Evolutionary conservation across 1,140 invertebrate species (phyloP).

Genomic region (Sinonovacula constricta): DNA sequence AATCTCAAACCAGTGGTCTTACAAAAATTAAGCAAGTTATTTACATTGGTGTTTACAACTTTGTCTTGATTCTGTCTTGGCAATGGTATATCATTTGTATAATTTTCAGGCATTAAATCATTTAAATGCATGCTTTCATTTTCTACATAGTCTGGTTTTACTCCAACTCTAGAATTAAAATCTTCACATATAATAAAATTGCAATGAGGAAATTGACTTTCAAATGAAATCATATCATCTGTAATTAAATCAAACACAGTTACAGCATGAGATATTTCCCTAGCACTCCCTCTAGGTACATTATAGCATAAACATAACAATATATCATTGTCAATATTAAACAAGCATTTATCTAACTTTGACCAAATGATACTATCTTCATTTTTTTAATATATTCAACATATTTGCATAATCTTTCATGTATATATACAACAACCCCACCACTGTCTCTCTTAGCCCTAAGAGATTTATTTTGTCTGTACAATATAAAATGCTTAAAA

Average conservation of each 20-base stretch:
- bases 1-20: neutral
- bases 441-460: slow-evolving; percentile 3
- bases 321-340: neutral
- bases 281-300: too few species aligned
- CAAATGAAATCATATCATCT: slow-evolving; percentile 5
- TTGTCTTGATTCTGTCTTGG: too few species aligned
- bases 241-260: slow-evolving; percentile 2
- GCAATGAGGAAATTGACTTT: too few species aligned
- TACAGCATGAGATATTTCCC: neutral
- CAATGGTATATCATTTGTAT: too few species aligned
- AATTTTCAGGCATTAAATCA: too few species aligned
- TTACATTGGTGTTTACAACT: neutral
- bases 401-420: neutral
- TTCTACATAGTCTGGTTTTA: too few species aligned
- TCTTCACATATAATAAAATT: too few species aligned
- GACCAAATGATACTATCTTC: neutral
- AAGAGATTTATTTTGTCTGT: neutral
- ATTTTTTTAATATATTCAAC: neutral
- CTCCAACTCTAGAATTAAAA: too few species aligned
- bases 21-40: neutral
- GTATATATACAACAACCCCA: neutral
- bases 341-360: slow-evolving; percentile 1
- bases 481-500: neutral
- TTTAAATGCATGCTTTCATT: too few species aligned
- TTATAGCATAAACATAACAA: too few species aligned